A percentile compares a stretch with the other conserved stretches of the same genome.
Evolutionary conservation across 2,113 vertebrate genomes (phyloP).

Genomic region (Scolopax mira): DNA sequence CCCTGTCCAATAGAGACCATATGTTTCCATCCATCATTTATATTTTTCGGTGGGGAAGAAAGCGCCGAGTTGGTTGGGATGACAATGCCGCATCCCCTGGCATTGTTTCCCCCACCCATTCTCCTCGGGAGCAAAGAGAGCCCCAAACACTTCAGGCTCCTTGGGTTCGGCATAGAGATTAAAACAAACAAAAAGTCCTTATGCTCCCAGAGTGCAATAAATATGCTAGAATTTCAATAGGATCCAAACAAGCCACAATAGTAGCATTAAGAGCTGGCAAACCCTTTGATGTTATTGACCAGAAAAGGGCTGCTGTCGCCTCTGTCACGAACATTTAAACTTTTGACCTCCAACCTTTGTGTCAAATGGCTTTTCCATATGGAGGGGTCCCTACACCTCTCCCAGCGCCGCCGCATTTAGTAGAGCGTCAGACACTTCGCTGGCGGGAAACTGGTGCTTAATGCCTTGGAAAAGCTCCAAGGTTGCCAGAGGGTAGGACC

Average conservation of each 20-base stretch:
- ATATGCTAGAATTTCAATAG: conserved; percentile 70
- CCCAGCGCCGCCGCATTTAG: background rate
- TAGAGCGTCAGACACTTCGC: background rate
- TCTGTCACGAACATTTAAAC: conserved; percentile 74
- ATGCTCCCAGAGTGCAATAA: conserved; percentile 57
- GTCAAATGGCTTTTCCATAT: conserved; percentile 67
- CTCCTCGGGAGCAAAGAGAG: background rate
- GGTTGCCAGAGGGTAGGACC: background rate
- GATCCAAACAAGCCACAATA: conserved; percentile 59
- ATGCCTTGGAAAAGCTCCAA: background rate
- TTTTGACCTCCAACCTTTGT: conserved; percentile 77
- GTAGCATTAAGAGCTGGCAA: conserved; percentile 62
- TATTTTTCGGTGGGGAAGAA: background rate
- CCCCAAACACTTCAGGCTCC: background rate
- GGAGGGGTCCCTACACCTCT: conserved; percentile 48
- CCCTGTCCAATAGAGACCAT: conserved; percentile 10
- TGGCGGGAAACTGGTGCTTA: conserved; percentile 34
- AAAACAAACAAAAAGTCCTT: conserved; percentile 67
- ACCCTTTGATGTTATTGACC: conserved; percentile 74
- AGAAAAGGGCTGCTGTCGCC: conserved; percentile 61
- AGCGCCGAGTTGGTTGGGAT: background rate
- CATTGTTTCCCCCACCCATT: background rate
- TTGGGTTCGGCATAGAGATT: background rate
- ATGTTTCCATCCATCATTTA: conserved; percentile 40
- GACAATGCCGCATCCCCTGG: conserved; percentile 16